phyloP scores from a whole-genome alignment of 2,888 invertebrate species.

The Athrips mouffetella region DNA sequence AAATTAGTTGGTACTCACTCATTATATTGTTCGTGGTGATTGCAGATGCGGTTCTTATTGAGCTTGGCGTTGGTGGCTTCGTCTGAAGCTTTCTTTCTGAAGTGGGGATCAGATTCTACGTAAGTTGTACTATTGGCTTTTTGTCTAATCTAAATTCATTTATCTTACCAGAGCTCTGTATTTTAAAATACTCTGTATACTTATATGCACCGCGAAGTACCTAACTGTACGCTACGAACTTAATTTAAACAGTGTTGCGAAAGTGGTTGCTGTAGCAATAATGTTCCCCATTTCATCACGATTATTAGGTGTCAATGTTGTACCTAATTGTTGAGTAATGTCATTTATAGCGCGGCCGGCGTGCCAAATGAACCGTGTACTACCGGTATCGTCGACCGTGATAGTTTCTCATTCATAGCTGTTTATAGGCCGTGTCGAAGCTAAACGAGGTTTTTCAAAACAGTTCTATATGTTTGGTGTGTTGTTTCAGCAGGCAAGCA shows the following conservation, averaged over 20 bases:
- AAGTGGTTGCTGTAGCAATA: too few relatives aligned
- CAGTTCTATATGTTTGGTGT: background rate
- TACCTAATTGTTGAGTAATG: slow-evolving; percentile 11
- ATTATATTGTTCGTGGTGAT: slow-evolving; percentile 19
- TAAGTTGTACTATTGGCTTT: too few relatives aligned
- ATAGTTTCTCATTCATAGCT: background rate
- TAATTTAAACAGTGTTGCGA: too few relatives aligned
- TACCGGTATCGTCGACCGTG: slow-evolving; percentile 6
- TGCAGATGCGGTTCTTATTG: slow-evolving; percentile 62
- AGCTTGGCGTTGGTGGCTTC: slow-evolving; percentile 58
- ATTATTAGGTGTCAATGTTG: background rate
- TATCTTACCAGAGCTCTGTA: too few relatives aligned
- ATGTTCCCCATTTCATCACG: too few relatives aligned
- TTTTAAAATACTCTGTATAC: too few relatives aligned
- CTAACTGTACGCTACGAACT: too few relatives aligned
- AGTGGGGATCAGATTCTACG: slow-evolving; percentile 75
- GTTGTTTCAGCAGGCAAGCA: slow-evolving; percentile 57
- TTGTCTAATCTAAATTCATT: too few relatives aligned
- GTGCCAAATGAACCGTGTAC: slow-evolving; percentile 17
- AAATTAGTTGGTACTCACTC: background rate
- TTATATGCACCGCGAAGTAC: too few relatives aligned
- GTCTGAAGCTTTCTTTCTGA: slow-evolving; percentile 72
- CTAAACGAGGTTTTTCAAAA: background rate
- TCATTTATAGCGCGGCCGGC: slow-evolving; percentile 8
- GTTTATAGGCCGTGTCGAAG: background rate